Conservation (phyloP, 1,140 invertebrate species). For the Drosophila equinoxialis region DNA sequence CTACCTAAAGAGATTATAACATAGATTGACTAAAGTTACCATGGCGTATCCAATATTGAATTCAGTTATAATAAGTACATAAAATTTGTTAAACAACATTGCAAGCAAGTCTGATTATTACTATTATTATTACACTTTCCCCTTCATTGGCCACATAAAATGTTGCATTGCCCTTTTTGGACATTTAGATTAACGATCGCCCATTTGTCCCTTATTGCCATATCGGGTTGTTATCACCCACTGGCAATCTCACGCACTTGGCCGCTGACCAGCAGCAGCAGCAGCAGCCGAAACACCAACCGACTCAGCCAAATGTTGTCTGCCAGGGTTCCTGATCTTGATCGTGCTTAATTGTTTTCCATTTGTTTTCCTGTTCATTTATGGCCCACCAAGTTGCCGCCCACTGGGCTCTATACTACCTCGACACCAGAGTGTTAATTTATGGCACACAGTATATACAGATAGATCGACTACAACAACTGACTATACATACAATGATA, state of each 20-base stretch:
- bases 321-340: slow-evolving; percentile 37
- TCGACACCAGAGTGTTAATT: slow-evolving; percentile 62
- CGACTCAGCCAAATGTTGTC: background rate
- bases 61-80: no score
- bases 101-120: background rate
- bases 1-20: no score
- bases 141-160: background rate
- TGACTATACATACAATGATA: slow-evolving; percentile 58
- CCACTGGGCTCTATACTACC: slow-evolving; percentile 44
- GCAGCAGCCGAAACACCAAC: background rate
- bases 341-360: slow-evolving; percentile 69
- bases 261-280: slow-evolving; percentile 21
- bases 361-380: slow-evolving; percentile 59
- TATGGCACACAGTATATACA: slow-evolving; percentile 53
- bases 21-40: no score
- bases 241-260: slow-evolving; percentile 65
- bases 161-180: slow-evolving; percentile 12
- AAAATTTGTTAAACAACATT: background rate
- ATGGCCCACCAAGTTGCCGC: slow-evolving; percentile 56
- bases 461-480: slow-evolving; percentile 20
- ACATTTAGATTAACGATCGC: slow-evolving; percentile 71
- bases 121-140: background rate
- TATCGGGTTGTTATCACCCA: slow-evolving; percentile 50
- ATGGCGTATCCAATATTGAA: no score
- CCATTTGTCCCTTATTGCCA: slow-evolving; percentile 64